These are phyloP conservation scores for Microchrysa polita DNA, from an alignment of 2,888 invertebrate genomes.

Conservation along the genomic window DNA sequence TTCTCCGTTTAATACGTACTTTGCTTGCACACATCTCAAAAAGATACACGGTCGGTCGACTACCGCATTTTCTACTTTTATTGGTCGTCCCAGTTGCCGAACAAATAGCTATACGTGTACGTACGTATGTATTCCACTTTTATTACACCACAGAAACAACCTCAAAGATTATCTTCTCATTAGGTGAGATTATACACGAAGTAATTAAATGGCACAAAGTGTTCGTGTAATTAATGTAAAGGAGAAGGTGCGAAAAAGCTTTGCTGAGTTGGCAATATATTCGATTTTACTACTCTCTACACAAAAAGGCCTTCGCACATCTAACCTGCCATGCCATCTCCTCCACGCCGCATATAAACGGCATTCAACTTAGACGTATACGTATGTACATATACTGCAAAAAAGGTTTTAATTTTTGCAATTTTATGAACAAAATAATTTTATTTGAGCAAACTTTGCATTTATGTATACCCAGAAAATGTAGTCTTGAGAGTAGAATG, in stretches of 20 bases:
- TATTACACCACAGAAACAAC: slow-evolving; percentile 25
- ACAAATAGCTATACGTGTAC: no score
- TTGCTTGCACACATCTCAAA: no score
- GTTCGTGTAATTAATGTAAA: slow-evolving; percentile 4
- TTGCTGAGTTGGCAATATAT: slow-evolving; percentile 13
- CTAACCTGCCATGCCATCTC: slow-evolving; percentile 26
- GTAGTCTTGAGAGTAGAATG: no score
- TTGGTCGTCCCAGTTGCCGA: slow-evolving; percentile 6
- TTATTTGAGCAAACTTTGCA: slow-evolving; percentile 37
- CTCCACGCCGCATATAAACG: no score
- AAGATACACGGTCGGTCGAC: not conserved
- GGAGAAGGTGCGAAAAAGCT: slow-evolving; percentile 22
- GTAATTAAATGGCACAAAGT: slow-evolving; percentile 37
- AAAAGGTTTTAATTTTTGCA: slow-evolving; percentile 36
- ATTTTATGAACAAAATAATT: slow-evolving; percentile 40
- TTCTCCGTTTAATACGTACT: slow-evolving; percentile 4
- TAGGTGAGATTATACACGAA: slow-evolving; percentile 44
- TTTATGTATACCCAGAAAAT: not conserved
- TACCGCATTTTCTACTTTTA: slow-evolving; percentile 30
- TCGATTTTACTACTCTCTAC: slow-evolving; percentile 31
- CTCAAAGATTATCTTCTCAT: slow-evolving; percentile 44
- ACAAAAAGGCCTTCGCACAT: slow-evolving; percentile 15
- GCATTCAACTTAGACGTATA: no score
- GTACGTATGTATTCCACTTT: slow-evolving; percentile 13
- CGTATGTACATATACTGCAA: not conserved